A percentile compares a stretch with the other conserved stretches of the same genome.
Evolutionary conservation across 2,797 vertebrate species (phyloP).

Genomic region (Falco novaeseelandiae): DNA sequence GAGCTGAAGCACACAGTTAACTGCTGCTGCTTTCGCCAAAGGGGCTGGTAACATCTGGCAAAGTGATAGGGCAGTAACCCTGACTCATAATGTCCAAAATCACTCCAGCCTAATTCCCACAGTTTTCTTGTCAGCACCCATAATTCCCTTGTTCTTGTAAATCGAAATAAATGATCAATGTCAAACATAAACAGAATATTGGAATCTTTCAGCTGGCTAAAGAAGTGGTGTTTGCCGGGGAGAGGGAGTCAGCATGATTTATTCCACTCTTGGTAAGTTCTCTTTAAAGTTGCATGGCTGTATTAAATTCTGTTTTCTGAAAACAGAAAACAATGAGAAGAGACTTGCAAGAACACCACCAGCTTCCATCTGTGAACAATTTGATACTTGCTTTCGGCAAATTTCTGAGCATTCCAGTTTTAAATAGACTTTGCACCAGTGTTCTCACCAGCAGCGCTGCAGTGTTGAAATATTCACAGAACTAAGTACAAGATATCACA

Average conservation of each 20-base stretch:
- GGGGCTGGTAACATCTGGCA: slow-evolving; percentile 33
- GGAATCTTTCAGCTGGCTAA: background rate
- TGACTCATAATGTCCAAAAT: slow-evolving; percentile 9
- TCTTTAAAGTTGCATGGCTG: slow-evolving; percentile 19
- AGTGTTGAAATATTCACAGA: slow-evolving; percentile 32
- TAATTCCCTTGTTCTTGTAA: slow-evolving; percentile 48
- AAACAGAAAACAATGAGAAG: slow-evolving; percentile 46
- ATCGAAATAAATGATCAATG: slow-evolving; percentile 12
- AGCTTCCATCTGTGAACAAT: slow-evolving; percentile 63
- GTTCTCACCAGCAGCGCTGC: background rate
- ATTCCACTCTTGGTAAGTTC: background rate
- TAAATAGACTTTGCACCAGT: slow-evolving; percentile 42
- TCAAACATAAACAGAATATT: slow-evolving; percentile 30
- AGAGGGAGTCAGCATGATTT: background rate
- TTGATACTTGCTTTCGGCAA: slow-evolving; percentile 46
- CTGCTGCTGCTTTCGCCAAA: slow-evolving; percentile 15
- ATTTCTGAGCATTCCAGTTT: slow-evolving; percentile 40
- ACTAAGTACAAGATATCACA: background rate
- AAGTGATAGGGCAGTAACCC: slow-evolving; percentile 35
- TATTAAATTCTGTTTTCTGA: slow-evolving; percentile 20
- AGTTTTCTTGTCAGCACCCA: slow-evolving; percentile 54
- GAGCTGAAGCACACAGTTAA: background rate
- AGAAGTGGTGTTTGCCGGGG: background rate
- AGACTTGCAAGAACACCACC: slow-evolving; percentile 33
- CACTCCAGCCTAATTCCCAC: slow-evolving; percentile 29